phyloP scores from a whole-genome alignment of 2,797 vertebrate genomes.

The Sebastes matsubarae region DNA sequence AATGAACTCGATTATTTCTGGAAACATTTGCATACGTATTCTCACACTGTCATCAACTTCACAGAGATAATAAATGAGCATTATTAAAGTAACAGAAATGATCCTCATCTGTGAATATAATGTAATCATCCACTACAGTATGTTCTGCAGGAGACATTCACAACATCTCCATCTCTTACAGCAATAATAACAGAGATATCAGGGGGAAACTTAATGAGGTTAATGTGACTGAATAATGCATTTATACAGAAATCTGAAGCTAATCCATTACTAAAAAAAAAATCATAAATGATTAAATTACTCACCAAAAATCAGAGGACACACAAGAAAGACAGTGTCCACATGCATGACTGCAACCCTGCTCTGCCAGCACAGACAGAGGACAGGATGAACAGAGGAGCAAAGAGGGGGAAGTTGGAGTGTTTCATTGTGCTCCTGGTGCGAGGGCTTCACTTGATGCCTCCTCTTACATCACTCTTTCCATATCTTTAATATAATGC shows the following conservation, averaged over 20 bases:
- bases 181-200: not conserved
- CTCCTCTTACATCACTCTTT: not conserved
- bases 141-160: not conserved
- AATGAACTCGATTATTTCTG: not conserved
- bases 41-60: not conserved
- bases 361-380: slow-evolving; percentile 49
- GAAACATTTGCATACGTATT: not conserved
- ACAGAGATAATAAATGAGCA: not conserved
- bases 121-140: not conserved
- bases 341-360: slow-evolving; percentile 68
- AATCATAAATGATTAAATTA: slow-evolving; percentile 6
- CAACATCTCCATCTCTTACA: not conserved
- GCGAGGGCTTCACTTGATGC: slow-evolving; percentile 5
- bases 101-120: not conserved
- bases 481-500: not conserved
- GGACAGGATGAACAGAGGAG: slow-evolving; percentile 20
- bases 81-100: not conserved
- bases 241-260: not conserved
- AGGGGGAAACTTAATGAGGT: not conserved
- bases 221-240: not conserved
- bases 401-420: slow-evolving; percentile 61
- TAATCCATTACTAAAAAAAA: not conserved
- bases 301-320: slow-evolving; percentile 72
- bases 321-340: slow-evolving; percentile 43
- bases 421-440: slow-evolving; percentile 27